A percentile compares a stretch with the other conserved stretches of the same genome.
Conservation (phyloP, 2,888 invertebrate species). For the Flexamia atlantica region DNA sequence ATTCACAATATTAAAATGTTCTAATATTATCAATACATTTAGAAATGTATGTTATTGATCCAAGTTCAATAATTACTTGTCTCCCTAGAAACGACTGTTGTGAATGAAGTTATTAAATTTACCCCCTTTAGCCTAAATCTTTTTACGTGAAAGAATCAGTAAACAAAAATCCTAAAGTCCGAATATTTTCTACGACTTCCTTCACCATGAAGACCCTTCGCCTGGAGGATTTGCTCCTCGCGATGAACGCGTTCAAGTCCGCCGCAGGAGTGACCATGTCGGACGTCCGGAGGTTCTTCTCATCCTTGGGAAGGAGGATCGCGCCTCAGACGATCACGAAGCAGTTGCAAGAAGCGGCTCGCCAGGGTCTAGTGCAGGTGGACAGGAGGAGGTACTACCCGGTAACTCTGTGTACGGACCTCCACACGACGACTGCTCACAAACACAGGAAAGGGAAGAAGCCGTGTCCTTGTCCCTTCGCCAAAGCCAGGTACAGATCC, state of each 20-base stretch:
- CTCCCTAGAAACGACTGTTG: too few relatives aligned
- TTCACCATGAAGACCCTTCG: not conserved
- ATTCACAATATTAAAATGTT: too few relatives aligned
- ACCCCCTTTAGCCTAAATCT: too few relatives aligned
- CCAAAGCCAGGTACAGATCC: conserved; percentile 37
- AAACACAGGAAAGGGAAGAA: conserved; percentile 4
- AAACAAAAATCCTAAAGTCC: too few relatives aligned
- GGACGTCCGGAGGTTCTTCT: not conserved
- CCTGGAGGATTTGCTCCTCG: not conserved
- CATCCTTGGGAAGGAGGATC: not conserved
- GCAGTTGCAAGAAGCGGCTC: not conserved
- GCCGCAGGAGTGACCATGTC: not conserved
- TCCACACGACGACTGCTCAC: not conserved
- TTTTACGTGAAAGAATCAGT: too few relatives aligned
- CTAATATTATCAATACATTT: too few relatives aligned
- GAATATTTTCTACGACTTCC: too few relatives aligned
- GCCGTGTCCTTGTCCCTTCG: not conserved
- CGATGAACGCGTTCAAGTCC: not conserved
- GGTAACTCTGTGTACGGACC: not conserved
- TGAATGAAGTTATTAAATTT: too few relatives aligned
- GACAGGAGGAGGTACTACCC: not conserved
- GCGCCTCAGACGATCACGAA: not conserved
- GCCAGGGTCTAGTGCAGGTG: conserved; percentile 14
- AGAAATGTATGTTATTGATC: too few relatives aligned
- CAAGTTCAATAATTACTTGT: too few relatives aligned